Conservation (phyloP, 2,113 vertebrate species). For the Podocnemis expansa region DNA sequence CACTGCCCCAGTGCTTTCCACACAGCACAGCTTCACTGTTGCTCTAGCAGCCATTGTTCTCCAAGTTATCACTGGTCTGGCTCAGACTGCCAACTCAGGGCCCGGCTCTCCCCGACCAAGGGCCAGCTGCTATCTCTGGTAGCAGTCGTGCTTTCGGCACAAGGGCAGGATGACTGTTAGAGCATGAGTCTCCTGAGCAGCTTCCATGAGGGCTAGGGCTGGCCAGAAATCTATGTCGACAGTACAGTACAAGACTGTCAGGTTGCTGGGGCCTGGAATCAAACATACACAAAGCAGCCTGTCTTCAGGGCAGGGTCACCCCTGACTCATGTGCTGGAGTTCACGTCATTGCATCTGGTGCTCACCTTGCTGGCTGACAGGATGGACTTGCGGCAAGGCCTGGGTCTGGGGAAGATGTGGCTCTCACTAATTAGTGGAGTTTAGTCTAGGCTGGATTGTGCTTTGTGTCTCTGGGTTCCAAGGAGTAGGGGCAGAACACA, state of each 20-base stretch:
- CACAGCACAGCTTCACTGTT: not conserved
- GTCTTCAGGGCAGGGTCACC: not conserved
- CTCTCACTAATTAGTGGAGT: no score
- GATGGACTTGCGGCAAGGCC: no score
- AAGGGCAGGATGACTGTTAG: not conserved
- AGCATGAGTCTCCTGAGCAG: not conserved
- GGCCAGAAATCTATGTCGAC: not conserved
- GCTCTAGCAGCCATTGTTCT: no score
- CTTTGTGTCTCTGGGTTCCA: no score
- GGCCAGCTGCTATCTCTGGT: not conserved
- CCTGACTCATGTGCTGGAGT: no score
- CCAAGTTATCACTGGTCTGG: not conserved
- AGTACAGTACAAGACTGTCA: no score
- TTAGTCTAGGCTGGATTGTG: no score
- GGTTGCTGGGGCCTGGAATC: not conserved
- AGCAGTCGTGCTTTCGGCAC: accelerated
- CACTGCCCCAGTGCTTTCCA: not conserved
- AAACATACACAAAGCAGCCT: not conserved
- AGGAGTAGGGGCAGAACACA: no score
- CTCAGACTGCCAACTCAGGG: not conserved
- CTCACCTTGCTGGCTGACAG: no score
- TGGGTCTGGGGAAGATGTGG: no score
- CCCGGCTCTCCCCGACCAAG: not conserved
- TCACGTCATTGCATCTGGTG: no score
- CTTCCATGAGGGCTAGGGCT: not conserved